Base-by-base conservation (phyloP, 2,113 vertebrate species). In the Andinoacara biseriatus region DNA sequence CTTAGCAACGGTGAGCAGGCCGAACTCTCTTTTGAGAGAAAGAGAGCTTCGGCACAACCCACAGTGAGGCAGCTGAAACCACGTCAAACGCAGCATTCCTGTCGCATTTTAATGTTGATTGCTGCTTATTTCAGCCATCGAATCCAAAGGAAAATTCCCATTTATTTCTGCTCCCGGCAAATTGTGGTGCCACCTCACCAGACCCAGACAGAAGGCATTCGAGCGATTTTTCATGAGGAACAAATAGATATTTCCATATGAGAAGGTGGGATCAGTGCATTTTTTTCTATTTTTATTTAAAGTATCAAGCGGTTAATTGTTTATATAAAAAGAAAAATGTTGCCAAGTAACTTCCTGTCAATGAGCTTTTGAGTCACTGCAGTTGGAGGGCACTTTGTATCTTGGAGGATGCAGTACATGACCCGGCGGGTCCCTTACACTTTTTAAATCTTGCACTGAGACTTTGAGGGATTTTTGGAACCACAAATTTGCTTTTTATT, bases 321-420 rank as follows among this genome's bases (percentile, higher is more conserved):
- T 43, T 65, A 10, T 67, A 17, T 24, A 43, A 24, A 38, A 17
- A 26, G 26, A 67, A 22, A 43, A 43, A 35, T 65, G 38, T 22
- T 67, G 38, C 38, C 61, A 40, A 63, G 24, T 65, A 1, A 46
- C 8, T 40, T 67, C 40, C 63, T 46, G 63, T 43, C 40, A 43
- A 22, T 46, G 14, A 46, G 63, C 40, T 67, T 67, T 67, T 49
- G 22, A 67, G 26, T 46, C 63, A 46, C 4, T 46, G 40, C n/a
- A n/a, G n/a, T n/a, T n/a, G n/a, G n/a, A n/a, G n/a, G n/a, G n/a
- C 63, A 49, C 40, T 67, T 67, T 67, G 63, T 49, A 49, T 43
- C 1, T 46, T 67, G 40, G 40, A 46, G 46, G 46, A 29, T 15
- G 46, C 40, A 0, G 5, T 18, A 49, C 0, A 2, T 29, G 40